These are phyloP conservation scores for Nothura maculosa DNA, from an alignment of 2,797 vertebrate species.

Conservation along the genomic window DNA sequence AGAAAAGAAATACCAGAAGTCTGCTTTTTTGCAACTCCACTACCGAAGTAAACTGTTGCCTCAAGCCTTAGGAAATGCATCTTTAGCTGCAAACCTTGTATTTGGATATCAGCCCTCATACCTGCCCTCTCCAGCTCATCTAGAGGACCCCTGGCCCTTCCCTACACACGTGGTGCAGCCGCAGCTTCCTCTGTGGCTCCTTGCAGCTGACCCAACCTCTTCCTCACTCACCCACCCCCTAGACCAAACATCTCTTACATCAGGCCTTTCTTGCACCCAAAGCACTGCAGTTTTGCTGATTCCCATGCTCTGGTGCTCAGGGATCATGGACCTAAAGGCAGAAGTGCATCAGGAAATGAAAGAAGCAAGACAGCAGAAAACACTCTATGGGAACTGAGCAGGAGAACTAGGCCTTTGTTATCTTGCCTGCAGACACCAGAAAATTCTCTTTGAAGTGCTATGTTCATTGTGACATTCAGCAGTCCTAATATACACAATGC, in stretches of 20 bases:
- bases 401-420: neutral
- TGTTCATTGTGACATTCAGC: rapidly evolving
- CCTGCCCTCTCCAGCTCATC: neutral
- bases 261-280: neutral
- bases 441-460: neutral
- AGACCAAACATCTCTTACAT: neutral
- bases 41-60: neutral
- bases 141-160: rapidly evolving
- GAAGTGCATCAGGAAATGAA: neutral
- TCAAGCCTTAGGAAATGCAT: neutral
- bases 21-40: neutral
- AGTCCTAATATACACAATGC: neutral
- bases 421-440: neutral
- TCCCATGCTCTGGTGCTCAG: neutral
- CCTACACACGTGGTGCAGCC: neutral
- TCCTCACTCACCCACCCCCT: neutral
- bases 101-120: neutral
- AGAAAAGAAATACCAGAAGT: neutral
- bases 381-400: rapidly evolving
- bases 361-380: neutral
- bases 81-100: neutral
- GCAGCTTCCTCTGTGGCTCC: too few species aligned
- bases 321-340: neutral
- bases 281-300: rapidly evolving
- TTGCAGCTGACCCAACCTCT: too few species aligned